Evolutionary conservation across 2,888 invertebrate species (phyloP).

Genomic region (Axea sp.): DNA sequence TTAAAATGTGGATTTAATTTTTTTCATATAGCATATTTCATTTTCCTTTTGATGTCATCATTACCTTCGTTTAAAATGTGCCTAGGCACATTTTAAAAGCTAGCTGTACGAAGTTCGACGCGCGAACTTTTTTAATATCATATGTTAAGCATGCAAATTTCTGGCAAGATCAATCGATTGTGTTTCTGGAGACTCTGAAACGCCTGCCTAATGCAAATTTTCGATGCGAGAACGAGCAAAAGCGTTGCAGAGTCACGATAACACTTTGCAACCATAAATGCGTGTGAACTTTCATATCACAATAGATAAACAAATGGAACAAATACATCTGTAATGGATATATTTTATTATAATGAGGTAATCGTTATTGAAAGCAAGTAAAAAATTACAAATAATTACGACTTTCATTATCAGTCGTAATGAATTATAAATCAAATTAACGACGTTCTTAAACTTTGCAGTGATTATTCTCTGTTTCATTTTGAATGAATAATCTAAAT

Average conservation of each 20-base stretch:
- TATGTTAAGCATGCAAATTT: slow-evolving; percentile 61
- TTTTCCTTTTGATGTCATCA: slow-evolving; percentile 48
- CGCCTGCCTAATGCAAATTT: slow-evolving; percentile 45
- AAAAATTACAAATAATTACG: no score
- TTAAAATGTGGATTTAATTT: slow-evolving; percentile 41
- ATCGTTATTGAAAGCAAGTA: no score
- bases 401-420: no score
- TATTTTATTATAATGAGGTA: no score
- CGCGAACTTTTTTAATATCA: slow-evolving; percentile 60
- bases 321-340: no score
- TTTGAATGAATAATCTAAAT: no score
- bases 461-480: no score
- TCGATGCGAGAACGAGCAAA: slow-evolving; percentile 33
- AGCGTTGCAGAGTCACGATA: slow-evolving; percentile 51
- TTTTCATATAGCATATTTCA: slow-evolving; percentile 23
- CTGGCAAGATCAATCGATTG: slow-evolving; percentile 56
- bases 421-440: no score
- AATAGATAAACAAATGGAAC: slow-evolving; percentile 7
- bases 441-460: no score
- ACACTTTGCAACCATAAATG: slow-evolving; percentile 44
- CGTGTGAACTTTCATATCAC: slow-evolving; percentile 19
- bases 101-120: slow-evolving; percentile 43
- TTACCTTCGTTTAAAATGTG: slow-evolving; percentile 42
- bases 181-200: slow-evolving; percentile 42
- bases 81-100: no score